A percentile compares a stretch with the other conserved stretches of the same genome.
Evolutionary conservation across 2,888 invertebrate species (phyloP).

Genomic region (Lasius platythorax): DNA sequence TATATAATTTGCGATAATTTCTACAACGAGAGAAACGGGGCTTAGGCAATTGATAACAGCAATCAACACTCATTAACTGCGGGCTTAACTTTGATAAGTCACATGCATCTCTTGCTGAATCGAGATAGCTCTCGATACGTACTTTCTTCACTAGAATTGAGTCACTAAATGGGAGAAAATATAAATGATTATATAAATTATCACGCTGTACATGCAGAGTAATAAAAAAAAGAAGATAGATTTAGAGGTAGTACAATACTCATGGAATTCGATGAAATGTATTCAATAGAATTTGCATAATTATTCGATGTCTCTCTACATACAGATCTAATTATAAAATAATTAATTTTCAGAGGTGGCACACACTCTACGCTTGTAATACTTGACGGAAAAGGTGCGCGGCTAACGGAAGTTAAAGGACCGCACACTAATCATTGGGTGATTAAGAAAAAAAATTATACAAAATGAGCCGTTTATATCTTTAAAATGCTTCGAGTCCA

Average conservation of each 20-base stretch:
- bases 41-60: not conserved
- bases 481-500: not conserved
- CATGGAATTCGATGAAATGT: not conserved
- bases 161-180: not conserved
- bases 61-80: slow-evolving; percentile 15
- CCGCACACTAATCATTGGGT: slow-evolving; percentile 94
- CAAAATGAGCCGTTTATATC: not conserved
- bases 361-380: slow-evolving; percentile 94
- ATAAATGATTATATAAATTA: not conserved
- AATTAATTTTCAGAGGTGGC: slow-evolving; percentile 89
- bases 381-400: slow-evolving; percentile 90
- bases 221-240: not conserved
- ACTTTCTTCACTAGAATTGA: slow-evolving; percentile 3
- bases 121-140: not conserved
- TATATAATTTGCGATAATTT: not conserved
- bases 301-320: not conserved
- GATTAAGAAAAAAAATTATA: slow-evolving; percentile 59
- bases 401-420: slow-evolving; percentile 90
- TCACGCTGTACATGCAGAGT: not conserved
- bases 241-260: not conserved
- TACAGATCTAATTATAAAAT: not conserved
- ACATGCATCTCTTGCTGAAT: not conserved
- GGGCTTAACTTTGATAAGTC: slow-evolving; percentile 3
- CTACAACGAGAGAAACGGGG: not conserved
- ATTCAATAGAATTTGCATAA: not conserved